phyloP scores from a whole-genome alignment of 2,888 invertebrate genomes.

The Syrista parreyssii region DNA sequence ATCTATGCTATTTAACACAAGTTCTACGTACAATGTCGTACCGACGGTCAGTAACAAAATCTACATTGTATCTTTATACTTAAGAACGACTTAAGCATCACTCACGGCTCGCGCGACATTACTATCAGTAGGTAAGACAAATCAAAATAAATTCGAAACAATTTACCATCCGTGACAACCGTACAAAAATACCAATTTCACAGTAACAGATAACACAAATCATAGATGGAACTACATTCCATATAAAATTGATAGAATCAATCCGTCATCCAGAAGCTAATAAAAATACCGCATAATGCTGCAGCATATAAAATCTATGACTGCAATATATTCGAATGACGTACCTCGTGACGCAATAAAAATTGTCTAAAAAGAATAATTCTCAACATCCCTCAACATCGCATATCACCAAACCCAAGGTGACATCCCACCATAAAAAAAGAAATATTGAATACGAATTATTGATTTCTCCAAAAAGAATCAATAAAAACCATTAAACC shows the following conservation, averaged over 20 bases:
- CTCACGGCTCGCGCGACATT: background rate
- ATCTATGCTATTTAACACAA: background rate
- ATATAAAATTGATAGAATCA: slow-evolving; percentile 17
- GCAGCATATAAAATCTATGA: slow-evolving; percentile 17
- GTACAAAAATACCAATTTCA: background rate
- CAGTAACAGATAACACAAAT: background rate
- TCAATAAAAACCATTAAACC: too few species aligned
- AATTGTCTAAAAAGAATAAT: background rate
- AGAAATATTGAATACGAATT: background rate
- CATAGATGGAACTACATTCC: slow-evolving; percentile 22
- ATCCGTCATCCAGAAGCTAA: slow-evolving; percentile 14
- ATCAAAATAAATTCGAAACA: background rate
- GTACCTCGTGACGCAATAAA: background rate
- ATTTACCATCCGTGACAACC: background rate
- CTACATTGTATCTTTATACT: background rate
- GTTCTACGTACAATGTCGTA: background rate
- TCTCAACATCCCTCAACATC: too few species aligned
- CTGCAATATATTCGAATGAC: background rate
- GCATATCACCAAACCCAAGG: too few species aligned
- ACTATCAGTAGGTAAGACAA: background rate
- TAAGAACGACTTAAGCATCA: background rate
- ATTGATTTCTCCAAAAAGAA: background rate
- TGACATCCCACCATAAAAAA: background rate
- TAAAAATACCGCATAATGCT: slow-evolving; percentile 31
- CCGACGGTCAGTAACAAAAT: background rate